These are phyloP conservation scores for Netelia melanura DNA, from an alignment of 2,888 invertebrate species.

Conservation along the genomic window DNA sequence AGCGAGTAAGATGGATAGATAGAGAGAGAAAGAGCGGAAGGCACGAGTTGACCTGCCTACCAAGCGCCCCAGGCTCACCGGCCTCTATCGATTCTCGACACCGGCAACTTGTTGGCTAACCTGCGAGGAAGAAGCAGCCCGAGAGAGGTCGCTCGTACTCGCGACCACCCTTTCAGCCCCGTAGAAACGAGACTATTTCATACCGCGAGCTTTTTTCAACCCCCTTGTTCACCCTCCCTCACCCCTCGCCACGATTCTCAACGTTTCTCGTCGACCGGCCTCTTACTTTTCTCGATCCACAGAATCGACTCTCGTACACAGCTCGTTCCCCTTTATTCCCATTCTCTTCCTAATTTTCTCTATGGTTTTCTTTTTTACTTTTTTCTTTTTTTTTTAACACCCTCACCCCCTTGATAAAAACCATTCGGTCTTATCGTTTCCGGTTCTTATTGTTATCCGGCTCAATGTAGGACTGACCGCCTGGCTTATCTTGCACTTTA, in stretches of 20 bases:
- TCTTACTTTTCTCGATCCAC: conserved; percentile 6
- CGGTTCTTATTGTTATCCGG: too few species aligned
- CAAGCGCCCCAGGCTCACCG: conserved; percentile 75
- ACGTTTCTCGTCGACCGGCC: background rate
- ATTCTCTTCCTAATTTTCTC: conserved; percentile 7
- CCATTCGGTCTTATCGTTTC: too few species aligned
- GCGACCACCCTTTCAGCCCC: conserved; percentile 10
- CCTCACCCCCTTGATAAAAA: background rate
- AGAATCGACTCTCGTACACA: background rate
- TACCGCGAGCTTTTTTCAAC: conserved; percentile 15
- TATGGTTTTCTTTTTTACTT: background rate
- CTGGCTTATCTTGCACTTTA: conserved; percentile 29
- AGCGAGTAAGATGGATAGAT: conserved; percentile 40
- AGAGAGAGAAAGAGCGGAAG: conserved; percentile 45
- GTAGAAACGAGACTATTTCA: conserved; percentile 54
- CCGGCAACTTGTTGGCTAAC: conserved; percentile 83
- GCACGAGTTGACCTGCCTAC: conserved; percentile 72
- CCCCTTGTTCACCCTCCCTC: conserved; percentile 12
- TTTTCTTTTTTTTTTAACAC: background rate
- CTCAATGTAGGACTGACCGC: background rate
- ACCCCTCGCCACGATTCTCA: background rate
- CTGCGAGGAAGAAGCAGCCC: conserved; percentile 51
- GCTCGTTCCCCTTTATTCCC: conserved; percentile 4
- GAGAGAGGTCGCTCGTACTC: conserved; percentile 42
- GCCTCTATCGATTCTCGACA: conserved; percentile 83